These are phyloP conservation scores for Arion vulgaris DNA, from an alignment of 1,140 invertebrate species.

Conservation along the genomic window DNA sequence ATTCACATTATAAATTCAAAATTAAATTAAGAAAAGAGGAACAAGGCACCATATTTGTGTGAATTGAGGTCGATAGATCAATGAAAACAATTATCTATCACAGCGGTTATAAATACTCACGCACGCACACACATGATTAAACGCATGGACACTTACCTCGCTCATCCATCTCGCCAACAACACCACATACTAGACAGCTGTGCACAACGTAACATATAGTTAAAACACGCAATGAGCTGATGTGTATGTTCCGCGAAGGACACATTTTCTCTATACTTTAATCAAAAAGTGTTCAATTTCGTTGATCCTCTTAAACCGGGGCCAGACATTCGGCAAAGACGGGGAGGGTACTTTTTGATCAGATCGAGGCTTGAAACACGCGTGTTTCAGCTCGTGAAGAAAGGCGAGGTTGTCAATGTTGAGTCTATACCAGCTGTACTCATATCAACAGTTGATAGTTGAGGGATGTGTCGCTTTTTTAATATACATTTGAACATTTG, in stretches of 20 bases:
- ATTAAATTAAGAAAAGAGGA: too few relatives aligned
- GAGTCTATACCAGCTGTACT: not conserved
- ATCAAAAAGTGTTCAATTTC: not conserved
- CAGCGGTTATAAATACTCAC: too few relatives aligned
- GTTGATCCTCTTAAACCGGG: not conserved
- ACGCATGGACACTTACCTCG: not conserved
- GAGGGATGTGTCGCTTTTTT: too few relatives aligned
- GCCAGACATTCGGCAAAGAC: not conserved
- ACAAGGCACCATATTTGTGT: too few relatives aligned
- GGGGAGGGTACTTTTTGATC: not conserved
- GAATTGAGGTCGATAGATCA: too few relatives aligned
- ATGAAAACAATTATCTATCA: too few relatives aligned
- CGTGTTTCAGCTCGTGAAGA: not conserved
- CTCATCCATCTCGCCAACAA: not conserved
- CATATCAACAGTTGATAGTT: not conserved
- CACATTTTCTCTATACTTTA: not conserved
- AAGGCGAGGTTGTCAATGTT: not conserved
- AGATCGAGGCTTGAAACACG: not conserved
- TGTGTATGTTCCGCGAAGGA: not conserved
- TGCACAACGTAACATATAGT: not conserved
- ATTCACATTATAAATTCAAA: too few relatives aligned
- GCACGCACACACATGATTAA: too few relatives aligned
- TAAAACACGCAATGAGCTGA: not conserved
- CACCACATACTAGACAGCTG: not conserved
- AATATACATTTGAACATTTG: too few relatives aligned